Conservation (phyloP, 2,113 vertebrate genomes). For the Misgurnus anguillicaudatus region DNA sequence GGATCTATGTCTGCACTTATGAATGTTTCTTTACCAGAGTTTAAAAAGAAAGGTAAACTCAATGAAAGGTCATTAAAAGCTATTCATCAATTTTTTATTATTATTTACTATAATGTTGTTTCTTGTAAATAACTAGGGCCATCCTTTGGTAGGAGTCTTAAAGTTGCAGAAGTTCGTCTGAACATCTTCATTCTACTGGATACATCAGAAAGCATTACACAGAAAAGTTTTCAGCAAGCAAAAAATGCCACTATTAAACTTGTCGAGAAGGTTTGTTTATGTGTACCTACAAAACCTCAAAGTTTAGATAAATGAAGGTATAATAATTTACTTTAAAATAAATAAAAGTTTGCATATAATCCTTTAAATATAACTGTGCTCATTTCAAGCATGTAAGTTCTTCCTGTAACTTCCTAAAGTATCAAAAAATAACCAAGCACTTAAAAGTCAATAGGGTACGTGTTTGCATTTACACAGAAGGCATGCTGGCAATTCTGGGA, state of each 20-base stretch:
- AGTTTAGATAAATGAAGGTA: too few relatives aligned
- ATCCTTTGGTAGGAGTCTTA: constrained; percentile 66
- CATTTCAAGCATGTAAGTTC: too few relatives aligned
- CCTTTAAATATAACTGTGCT: too few relatives aligned
- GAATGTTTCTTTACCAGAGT: constrained; percentile 68
- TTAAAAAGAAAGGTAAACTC: constrained; percentile 59
- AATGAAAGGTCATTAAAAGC: too few relatives aligned
- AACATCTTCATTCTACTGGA: constrained; percentile 84
- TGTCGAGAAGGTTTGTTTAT: constrained; percentile 73
- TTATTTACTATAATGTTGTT: not conserved
- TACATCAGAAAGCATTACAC: constrained; percentile 78
- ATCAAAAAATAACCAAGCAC: too few relatives aligned
- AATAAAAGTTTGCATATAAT: too few relatives aligned
- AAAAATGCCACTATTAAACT: constrained; percentile 69
- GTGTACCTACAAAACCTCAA: not conserved
- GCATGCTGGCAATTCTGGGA: too few relatives aligned
- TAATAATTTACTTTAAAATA: too few relatives aligned
- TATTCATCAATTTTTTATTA: not conserved
- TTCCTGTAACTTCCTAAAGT: too few relatives aligned
- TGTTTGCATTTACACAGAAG: too few relatives aligned
- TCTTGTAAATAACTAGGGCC: not conserved
- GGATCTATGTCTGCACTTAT: constrained; percentile 79
- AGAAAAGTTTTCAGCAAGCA: constrained; percentile 65
- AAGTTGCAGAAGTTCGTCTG: constrained; percentile 71
- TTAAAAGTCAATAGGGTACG: too few relatives aligned